Base-by-base conservation (phyloP, 92 coral and sea anemone species). In the Plumapathes pennacea region DNA sequence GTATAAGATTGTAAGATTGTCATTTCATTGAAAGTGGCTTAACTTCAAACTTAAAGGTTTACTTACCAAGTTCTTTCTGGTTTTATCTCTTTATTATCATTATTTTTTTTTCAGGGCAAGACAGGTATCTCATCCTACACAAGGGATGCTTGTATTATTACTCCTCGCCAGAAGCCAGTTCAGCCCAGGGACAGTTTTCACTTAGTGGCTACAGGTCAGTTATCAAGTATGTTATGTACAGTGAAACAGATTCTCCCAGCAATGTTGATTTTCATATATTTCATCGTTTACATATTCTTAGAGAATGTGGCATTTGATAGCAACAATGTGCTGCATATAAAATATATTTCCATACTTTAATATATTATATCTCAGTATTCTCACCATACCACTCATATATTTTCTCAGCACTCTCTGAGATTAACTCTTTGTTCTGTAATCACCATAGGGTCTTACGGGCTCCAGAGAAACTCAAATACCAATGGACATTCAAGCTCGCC, bases 131-230 rank as follows among this genome's bases (percentile, higher is more conserved):
- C 47, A 85, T 92, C 39, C 42, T 92, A 25, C 97, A 92, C 67
- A 90, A 92, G 52, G 98, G 98, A 2, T 88, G 96, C 39, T 31
- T 92, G 32, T 92, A 92, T 41, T 92, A 92, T 52, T 92, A 72
- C 54, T 49, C 82, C 41, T 64, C 46, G 19, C 74, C 96, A n/a
- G 71, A 69, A 32, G 82, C 89, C 21, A 42, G 63, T 47, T 40
- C 46, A 22, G 90, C 98, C 33, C 71, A 79, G 33, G 98, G 98
- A 22, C 83, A 92, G 39, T 92, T 92, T 72, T 82, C 96, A 10
- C 82, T 92, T 13, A 73, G 92, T 81, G 98, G 98, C 36, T 92
- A 84, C 85, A 92, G 98, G 98, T 92, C 61, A 30, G 38, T 19
- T 4, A 13, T 30, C 8, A 3, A 4, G 3, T 26, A 17, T 53